Conservation (phyloP, 2,113 vertebrate species). For the Indicator maculatus region DNA sequence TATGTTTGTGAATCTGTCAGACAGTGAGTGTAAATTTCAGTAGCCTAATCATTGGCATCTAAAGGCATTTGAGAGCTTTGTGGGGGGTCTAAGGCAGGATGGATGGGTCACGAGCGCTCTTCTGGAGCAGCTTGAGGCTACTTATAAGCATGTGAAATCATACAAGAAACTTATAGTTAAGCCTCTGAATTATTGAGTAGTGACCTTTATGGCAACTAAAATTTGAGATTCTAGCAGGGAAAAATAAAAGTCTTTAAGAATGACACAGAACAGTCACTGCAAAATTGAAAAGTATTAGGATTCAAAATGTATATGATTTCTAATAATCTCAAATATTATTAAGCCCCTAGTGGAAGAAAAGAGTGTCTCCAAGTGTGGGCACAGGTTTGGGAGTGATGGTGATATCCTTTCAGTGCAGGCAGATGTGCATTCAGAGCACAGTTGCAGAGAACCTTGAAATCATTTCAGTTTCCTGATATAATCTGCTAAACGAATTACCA, state of each 20-base stretch:
- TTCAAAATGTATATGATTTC: not conserved
- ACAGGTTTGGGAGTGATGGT: not conserved
- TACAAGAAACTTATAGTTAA: not conserved
- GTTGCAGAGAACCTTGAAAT: not conserved
- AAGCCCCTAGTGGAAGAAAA: not conserved
- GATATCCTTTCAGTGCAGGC: not conserved
- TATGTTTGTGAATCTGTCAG: not conserved
- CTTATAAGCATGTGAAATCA: not conserved
- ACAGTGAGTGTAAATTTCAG: not conserved
- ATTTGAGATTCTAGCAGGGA: not conserved
- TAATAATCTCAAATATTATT: not conserved
- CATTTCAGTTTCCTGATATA: not conserved
- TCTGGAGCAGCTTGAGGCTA: not conserved
- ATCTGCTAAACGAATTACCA: not conserved
- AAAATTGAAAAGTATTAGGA: not conserved
- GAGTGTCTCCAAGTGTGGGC: not conserved
- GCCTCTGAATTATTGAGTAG: not conserved
- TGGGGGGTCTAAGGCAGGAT: not conserved
- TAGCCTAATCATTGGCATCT: not conserved
- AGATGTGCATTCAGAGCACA: not conserved
- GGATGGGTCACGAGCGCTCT: not conserved
- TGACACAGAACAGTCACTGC: not conserved
- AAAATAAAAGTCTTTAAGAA: not conserved
- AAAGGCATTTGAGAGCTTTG: not conserved
- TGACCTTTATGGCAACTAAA: not conserved